phyloP scores from a whole-genome alignment of 1,140 invertebrate species.

The Parapsyche elsis region DNA sequence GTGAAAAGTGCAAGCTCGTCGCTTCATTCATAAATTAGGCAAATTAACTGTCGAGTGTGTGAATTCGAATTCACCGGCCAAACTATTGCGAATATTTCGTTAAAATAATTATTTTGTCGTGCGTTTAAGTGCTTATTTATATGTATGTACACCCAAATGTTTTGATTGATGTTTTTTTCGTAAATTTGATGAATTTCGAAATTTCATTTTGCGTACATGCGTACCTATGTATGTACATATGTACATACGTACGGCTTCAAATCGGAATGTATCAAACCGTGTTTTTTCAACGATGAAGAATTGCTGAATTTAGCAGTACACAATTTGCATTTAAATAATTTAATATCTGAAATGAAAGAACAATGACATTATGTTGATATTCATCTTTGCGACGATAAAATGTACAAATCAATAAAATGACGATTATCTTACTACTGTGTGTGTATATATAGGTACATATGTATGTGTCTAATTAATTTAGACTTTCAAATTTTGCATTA shows the following conservation, averaged over 20 bases:
- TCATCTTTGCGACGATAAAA: not conserved
- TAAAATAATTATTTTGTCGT: not conserved
- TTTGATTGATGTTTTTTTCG: not conserved
- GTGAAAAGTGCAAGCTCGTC: too few relatives aligned
- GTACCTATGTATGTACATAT: too few relatives aligned
- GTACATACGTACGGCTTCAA: not conserved
- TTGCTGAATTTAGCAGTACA: not conserved
- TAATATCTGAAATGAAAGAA: not conserved
- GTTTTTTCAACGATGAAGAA: conserved; percentile 3
- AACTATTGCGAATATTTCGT: not conserved
- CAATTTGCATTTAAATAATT: not conserved
- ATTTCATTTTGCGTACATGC: not conserved
- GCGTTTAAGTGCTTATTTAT: not conserved
- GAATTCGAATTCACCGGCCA: too few relatives aligned
- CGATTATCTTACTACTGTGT: not conserved
- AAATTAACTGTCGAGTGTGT: too few relatives aligned
- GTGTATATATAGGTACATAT: too few relatives aligned
- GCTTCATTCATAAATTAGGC: too few relatives aligned
- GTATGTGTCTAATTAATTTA: not conserved
- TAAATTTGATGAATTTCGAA: conserved; percentile 11
- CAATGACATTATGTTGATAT: too few relatives aligned
- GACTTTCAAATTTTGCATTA: not conserved
- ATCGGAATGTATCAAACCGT: conserved; percentile 5
- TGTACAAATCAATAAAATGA: too few relatives aligned
- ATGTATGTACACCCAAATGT: not conserved